A percentile compares a stretch with the other conserved stretches of the same genome.
phyloP scores from a whole-genome alignment of 2,113 vertebrate genomes.

The Ptilorrhoa leucosticta region DNA sequence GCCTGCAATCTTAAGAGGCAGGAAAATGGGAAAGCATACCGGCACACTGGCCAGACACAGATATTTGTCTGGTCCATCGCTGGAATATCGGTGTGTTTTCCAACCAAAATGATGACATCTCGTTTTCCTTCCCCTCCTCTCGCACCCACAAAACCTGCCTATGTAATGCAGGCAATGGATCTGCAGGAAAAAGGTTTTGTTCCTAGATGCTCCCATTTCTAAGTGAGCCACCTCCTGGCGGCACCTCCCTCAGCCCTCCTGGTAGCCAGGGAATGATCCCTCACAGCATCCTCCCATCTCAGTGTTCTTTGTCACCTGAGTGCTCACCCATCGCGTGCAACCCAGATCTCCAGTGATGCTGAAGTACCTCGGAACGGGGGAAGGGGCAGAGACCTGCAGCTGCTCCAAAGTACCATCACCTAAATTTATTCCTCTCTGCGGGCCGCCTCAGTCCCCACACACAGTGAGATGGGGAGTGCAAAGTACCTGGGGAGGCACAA shows the following conservation, averaged over 20 bases:
- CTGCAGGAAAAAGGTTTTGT: neutral
- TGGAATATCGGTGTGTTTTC: neutral
- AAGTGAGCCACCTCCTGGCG: neutral
- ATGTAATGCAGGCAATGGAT: neutral
- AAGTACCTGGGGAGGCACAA: neutral
- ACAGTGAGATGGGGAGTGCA: neutral
- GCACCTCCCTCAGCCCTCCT: neutral
- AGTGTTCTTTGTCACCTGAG: neutral
- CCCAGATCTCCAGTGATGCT: neutral
- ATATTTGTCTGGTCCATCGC: neutral
- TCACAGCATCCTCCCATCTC: neutral
- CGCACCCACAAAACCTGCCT: neutral
- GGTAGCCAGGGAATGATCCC: neutral
- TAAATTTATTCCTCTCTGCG: neutral
- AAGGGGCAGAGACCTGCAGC: neutral
- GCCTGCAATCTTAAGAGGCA: neutral
- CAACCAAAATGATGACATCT: neutral
- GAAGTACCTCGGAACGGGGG: neutral
- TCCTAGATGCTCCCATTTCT: neutral
- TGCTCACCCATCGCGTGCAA: rapidly evolving
- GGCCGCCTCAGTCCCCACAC: neutral
- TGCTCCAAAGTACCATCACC: neutral
- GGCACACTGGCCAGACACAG: neutral
- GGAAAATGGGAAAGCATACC: neutral
- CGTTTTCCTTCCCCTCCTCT: neutral